Evolutionary conservation across 2,113 vertebrate genomes (phyloP).

Genomic region (Mobula hypostoma): DNA sequence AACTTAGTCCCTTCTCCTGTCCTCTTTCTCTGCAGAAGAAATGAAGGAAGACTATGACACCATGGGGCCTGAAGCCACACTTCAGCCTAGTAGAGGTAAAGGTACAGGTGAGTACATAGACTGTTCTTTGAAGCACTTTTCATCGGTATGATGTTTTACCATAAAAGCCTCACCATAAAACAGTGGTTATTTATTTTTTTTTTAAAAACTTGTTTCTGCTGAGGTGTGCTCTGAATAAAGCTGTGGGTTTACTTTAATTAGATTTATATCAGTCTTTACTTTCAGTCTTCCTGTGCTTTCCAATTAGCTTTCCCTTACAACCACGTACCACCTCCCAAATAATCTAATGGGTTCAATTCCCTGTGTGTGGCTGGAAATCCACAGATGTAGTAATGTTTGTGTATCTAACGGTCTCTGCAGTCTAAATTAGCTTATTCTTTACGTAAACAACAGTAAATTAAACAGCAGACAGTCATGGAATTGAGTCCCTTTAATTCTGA

Average conservation of each 20-base stretch:
- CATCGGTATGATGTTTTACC: not conserved
- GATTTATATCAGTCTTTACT: not conserved
- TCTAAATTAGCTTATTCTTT: slow-evolving; percentile 20
- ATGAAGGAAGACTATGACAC: slow-evolving; percentile 95
- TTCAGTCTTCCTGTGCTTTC: not conserved
- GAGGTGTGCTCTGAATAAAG: not conserved
- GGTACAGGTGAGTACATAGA: slow-evolving; percentile 80
- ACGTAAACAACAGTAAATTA: slow-evolving; percentile 30
- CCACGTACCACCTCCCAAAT: not conserved
- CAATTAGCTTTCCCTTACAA: not conserved
- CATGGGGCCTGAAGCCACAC: slow-evolving; percentile 78
- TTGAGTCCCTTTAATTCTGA: slow-evolving; percentile 18
- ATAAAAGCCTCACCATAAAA: not conserved
- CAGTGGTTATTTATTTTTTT: no score
- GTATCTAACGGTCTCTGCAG: not conserved
- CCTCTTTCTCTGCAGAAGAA: slow-evolving; percentile 76
- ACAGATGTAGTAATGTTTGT: slow-evolving; percentile 15
- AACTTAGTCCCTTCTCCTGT: slow-evolving; percentile 8
- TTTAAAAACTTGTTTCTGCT: not conserved
- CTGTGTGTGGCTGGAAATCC: slow-evolving; percentile 23
- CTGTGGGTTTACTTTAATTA: not conserved
- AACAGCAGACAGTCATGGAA: slow-evolving; percentile 15
- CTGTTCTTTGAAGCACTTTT: no score
- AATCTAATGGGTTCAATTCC: slow-evolving; percentile 2
- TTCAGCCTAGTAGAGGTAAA: slow-evolving; percentile 79